Base-by-base conservation (phyloP, 2,888 invertebrate genomes). In the Trimorus sp. region DNA sequence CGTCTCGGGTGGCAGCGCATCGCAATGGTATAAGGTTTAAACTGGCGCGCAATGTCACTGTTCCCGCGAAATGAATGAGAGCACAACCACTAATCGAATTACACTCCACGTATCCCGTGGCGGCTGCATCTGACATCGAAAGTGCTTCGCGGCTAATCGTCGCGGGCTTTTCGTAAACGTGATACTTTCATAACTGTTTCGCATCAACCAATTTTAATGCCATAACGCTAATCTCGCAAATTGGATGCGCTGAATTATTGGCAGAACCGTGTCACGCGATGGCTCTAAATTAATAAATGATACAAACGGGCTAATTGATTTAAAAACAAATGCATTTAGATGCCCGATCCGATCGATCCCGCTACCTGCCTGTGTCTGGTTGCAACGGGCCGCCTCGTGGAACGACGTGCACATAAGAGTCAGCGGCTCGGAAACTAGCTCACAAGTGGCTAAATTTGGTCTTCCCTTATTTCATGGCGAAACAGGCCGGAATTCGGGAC, bases 61-160 rank as follows among this genome's bases (percentile, higher is more conserved):
- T 71, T 80, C 80, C 71, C 65, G 75, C 65, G 71, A 80, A 80
- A 80, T 80, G 75, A 80, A 80, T 76, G 80, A 80, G 79, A 80
- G 75, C 75, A 71, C 80, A 71, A 80, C 80, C 66, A 66, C 80
- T 80, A 80, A 80, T 80, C 63, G 71, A 80, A 80, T 80, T 80
- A 80, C 71, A 80, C 70, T 80, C 75, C 75, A 65, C 75, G 75
- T 80, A 80, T 80, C 71, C 71, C 75, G 66, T 80, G 59, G 58
- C 62, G 73, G 69, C 62, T 69, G 69, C 68, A 66, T 79, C 68
- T 68, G 54, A 73, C 73, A 73, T 79, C 66, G 60, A 66, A 79
- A 79, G 79, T 79, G 79, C 75, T 80, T 75, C 79, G 49, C 73
- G 54, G 49, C 63, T 79, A 48, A 68, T 74, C 51, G 40, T 74